Evolutionary conservation across 2,113 vertebrate genomes (phyloP).

Genomic region (Pygoscelis antarcticus): DNA sequence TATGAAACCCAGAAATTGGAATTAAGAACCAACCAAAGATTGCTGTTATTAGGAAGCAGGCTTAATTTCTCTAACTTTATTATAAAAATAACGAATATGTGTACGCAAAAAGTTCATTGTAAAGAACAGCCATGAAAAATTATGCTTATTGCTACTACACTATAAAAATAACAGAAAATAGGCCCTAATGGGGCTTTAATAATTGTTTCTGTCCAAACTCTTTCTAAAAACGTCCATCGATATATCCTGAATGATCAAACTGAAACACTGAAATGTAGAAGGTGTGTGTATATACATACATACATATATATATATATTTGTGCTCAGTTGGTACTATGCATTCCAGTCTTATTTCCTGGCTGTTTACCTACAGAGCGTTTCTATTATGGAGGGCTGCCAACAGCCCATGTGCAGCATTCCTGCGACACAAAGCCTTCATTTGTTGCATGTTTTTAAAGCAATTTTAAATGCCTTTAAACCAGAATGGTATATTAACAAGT

Average conservation of each 20-base stretch:
- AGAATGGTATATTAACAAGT: background rate
- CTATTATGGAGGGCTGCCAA: background rate
- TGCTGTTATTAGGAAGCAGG: background rate
- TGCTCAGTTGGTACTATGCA: accelerated
- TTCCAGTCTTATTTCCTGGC: background rate
- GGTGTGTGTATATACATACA: accelerated
- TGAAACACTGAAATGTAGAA: background rate
- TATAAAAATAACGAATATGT: background rate
- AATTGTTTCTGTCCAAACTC: background rate
- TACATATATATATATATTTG: too few relatives aligned
- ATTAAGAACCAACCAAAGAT: background rate
- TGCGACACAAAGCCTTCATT: background rate
- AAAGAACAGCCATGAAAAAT: background rate
- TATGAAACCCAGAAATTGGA: background rate
- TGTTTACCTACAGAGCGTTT: background rate
- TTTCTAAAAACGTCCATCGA: background rate
- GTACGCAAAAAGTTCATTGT: background rate
- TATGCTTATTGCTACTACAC: background rate
- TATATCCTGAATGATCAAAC: background rate
- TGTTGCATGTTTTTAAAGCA: background rate
- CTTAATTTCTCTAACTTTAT: background rate
- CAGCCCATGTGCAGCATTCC: background rate
- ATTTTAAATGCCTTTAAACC: background rate
- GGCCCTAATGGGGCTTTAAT: background rate
- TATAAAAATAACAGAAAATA: background rate